A percentile compares a stretch with the other conserved stretches of the same genome.
phyloP scores from a whole-genome alignment of 2,888 invertebrate genomes.

The Andrena fulva region DNA sequence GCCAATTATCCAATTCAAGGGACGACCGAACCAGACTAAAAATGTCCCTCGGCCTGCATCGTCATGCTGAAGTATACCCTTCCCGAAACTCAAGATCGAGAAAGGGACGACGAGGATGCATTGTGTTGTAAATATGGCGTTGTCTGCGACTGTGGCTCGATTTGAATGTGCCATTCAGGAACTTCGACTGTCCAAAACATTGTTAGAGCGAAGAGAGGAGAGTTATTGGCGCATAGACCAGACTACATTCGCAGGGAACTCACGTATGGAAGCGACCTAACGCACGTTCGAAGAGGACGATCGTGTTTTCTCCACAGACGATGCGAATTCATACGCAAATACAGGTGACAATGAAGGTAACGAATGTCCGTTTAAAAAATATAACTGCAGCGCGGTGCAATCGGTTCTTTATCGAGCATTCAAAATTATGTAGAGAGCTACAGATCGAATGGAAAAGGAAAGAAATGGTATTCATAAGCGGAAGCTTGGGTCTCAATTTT shows the following conservation, averaged over 20 bases:
- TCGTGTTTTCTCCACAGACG: not conserved
- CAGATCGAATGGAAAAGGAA: too few species aligned
- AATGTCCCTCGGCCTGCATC: not conserved
- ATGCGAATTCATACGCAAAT: conserved; percentile 27
- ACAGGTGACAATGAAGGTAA: not conserved
- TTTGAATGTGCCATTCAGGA: conserved; percentile 67
- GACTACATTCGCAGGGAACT: conserved; percentile 23
- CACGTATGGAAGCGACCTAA: conserved; percentile 7
- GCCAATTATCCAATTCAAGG: conserved; percentile 33
- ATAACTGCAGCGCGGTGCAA: not conserved
- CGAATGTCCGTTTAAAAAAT: not conserved
- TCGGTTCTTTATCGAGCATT: not conserved
- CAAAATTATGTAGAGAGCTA: too few species aligned
- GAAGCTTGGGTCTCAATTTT: too few species aligned
- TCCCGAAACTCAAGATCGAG: conserved; percentile 43
- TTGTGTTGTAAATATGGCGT: conserved; percentile 66
- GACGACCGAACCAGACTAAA: conserved; percentile 5
- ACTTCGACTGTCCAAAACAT: conserved; percentile 59
- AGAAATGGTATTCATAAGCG: too few species aligned
- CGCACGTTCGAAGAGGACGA: not conserved
- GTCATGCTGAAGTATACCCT: conserved; percentile 10
- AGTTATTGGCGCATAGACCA: conserved; percentile 59
- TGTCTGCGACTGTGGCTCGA: conserved; percentile 59
- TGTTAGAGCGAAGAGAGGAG: conserved; percentile 36
- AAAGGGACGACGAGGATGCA: conserved; percentile 45